These are phyloP conservation scores for Geophilus truncorum DNA, from an alignment of 2,888 invertebrate species.

Conservation along the genomic window DNA sequence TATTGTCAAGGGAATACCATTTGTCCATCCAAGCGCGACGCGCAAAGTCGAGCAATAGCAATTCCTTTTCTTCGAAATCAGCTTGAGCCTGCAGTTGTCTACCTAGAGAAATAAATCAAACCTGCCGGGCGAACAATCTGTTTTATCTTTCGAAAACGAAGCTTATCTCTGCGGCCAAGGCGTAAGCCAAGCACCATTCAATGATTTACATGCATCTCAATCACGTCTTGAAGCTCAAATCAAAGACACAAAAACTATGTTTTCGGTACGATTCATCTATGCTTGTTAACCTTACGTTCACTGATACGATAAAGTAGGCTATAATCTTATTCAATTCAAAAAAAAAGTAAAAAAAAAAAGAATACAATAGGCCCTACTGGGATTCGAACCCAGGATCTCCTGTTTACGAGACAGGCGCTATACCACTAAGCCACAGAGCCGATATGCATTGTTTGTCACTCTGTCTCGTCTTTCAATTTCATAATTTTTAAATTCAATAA, in stretches of 20 bases:
- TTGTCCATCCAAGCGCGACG: neutral
- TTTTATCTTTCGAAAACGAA: neutral
- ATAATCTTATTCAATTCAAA: too few species aligned
- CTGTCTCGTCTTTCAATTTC: too few species aligned
- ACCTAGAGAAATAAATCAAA: neutral
- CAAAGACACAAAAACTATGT: neutral
- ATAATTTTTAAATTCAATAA: neutral
- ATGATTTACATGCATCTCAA: neutral
- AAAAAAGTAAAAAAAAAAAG: neutral
- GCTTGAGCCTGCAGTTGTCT: neutral
- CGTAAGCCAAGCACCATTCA: neutral
- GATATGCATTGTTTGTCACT: neutral
- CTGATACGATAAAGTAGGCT: neutral
- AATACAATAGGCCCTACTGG: neutral
- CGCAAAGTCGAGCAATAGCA: too few species aligned
- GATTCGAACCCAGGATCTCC: neutral
- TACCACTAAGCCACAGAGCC: conserved; percentile 7
- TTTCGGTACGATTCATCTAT: neutral
- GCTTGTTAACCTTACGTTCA: neutral
- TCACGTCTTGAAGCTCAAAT: neutral
- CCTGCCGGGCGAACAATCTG: neutral
- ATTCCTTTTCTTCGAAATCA: neutral
- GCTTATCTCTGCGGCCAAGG: neutral
- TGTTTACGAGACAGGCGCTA: conserved; percentile 18
- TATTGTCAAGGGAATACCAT: neutral